Base-by-base conservation (phyloP, 2,888 invertebrate species). In the Lepidocyrtoides sp. region DNA sequence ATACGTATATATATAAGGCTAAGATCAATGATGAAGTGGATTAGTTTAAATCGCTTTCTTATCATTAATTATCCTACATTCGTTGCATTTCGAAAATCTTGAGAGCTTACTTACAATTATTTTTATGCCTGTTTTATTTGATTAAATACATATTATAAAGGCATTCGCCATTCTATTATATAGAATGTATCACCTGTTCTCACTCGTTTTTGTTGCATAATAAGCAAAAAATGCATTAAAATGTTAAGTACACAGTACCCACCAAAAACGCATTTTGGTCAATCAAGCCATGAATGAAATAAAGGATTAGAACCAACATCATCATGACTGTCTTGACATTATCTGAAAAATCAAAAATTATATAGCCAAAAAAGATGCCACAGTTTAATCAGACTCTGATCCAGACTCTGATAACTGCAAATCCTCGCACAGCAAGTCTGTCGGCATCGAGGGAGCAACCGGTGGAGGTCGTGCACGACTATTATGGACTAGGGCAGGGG, bases 331-430 rank as follows among this genome's bases (percentile, higher is more conserved):
- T 66, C 29, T 66, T 66, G 14, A 66, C 14, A 8, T 2, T 57
- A 57, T 32, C 10, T 66, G 23, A 23, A 60, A 17, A 60, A 10
- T 26, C 60, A 10, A 60, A 60, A 60, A 54, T 14, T n/a, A 54
- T 66, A 66, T 14, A 10, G 23, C 63, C 26, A 23, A 32, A 66
- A 23, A 20, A 20, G 5, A 69, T 23, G 66, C 7, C 4, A 66
- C 17, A 8, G 3, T 26, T 51, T 51, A 87, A 20, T 94, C 94
- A 1, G 94, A 94, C 29, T 93, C 93, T 94, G 97, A 97, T 95
- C 97, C 98, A 54, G 98, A 97, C 96, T 98, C 98, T 81, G 98
- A 98, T 94, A 98, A 96, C 96, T 98, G 97, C 94, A 98, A 96
- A 95, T 98, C 98, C 95, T 98, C 97, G 95, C 97, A 97, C 94